Conservation (phyloP, 2,113 vertebrate genomes). For the Chlorodrepanis virens region DNA sequence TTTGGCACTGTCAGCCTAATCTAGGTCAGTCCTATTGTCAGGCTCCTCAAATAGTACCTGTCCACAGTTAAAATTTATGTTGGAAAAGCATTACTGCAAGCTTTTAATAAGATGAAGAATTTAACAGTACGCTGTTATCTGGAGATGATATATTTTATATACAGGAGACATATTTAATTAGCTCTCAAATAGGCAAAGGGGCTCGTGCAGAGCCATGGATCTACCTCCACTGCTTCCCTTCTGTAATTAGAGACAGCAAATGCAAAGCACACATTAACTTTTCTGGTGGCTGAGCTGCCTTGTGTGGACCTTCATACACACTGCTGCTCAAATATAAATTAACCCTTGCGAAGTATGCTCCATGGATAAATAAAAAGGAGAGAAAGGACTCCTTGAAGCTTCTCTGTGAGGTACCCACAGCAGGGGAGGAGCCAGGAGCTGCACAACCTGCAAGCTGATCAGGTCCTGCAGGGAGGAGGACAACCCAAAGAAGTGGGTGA, state of each 20-base stretch:
- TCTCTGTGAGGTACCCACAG: background rate
- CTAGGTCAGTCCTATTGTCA: slow-evolving; percentile 79
- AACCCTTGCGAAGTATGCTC: background rate
- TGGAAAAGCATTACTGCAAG: slow-evolving; percentile 80
- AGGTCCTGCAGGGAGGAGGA: background rate
- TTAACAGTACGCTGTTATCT: slow-evolving; percentile 80
- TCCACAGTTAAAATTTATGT: slow-evolving; percentile 80
- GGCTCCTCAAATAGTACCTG: slow-evolving; percentile 78
- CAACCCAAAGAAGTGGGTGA: background rate
- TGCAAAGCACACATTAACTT: slow-evolving; percentile 64
- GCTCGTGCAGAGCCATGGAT: slow-evolving; percentile 59
- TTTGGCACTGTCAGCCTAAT: slow-evolving; percentile 77
- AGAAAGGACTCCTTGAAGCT: background rate
- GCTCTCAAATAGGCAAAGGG: slow-evolving; percentile 76
- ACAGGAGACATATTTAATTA: slow-evolving; percentile 83
- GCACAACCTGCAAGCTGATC: rapidly evolving
- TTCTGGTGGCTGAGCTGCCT: slow-evolving; percentile 48
- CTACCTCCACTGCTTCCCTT: slow-evolving; percentile 32
- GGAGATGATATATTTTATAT: slow-evolving; percentile 83
- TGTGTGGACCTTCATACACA: background rate
- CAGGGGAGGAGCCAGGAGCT: background rate
- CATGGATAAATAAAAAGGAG: slow-evolving; percentile 19
- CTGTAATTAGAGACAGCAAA: slow-evolving; percentile 55
- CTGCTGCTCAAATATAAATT: slow-evolving; percentile 50
- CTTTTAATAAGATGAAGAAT: slow-evolving; percentile 86